Evolutionary conservation across 2,113 vertebrate species (phyloP), one percentile per base, ranked within the genome.

Genomic region (Excalfactoria chinensis): DNA sequence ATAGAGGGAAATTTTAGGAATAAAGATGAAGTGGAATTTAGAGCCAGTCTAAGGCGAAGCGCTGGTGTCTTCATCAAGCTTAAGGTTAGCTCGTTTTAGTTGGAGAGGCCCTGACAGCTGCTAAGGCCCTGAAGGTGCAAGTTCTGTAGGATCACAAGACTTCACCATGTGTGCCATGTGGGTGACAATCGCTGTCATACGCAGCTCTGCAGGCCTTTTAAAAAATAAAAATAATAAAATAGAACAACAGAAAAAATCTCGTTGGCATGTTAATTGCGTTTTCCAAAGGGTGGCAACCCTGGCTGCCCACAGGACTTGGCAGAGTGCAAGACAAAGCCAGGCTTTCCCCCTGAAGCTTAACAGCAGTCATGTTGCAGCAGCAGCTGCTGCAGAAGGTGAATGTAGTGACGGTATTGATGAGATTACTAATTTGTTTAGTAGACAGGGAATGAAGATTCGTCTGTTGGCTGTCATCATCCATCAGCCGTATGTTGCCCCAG

Each of bases 381-480:
- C 96, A 95, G 96, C 96, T 97, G 97, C 91, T 97, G 93, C 68
- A 72, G 95, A 97, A 97, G 96, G 97, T 97, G 92, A 89, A 92
- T 85, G 94, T 92, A 46, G 95, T 85, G 94, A 80, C 1, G 93
- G 85, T 97, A 97, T 96, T 97, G 97, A 98, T 97, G 96, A 97
- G 96, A 96, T 97, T 91, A 91, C 93, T 98, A 93, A 98, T 97
- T 95, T 97, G 97, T 97, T 96, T 97, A 95, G 96, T 80, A 97
- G 97, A 95, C 95, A 91, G 95, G 82, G 95, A 97, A 95, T 74
- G 85, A 95, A 89, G 84, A 95, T 97, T 97, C 89, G 88, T 97
- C 97, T 98, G 97, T 84, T 98, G 93, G 90, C 95, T 97, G 97
- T 97, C 97, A 97, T 97, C 97, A 97, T 97, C 93, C 94, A 67